Evolutionary conservation across 2,113 vertebrate genomes (phyloP), one percentile per base, ranked within the genome.

Genomic region (Melospiza georgiana): DNA sequence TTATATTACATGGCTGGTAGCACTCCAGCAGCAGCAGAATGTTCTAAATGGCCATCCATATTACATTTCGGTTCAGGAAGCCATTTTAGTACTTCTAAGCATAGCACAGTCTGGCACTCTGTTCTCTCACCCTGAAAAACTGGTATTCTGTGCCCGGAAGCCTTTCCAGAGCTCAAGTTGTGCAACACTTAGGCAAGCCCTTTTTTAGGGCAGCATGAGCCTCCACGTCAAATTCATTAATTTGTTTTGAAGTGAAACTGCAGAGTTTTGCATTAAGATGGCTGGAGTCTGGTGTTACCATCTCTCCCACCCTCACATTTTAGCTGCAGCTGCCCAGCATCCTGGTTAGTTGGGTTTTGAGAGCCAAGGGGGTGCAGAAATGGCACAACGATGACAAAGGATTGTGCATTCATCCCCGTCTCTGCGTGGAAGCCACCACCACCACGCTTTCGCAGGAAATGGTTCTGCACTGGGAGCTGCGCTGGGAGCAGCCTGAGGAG

Each of bases 51-150:
- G 52, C 21, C 57, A 72, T 73, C 89, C 79, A 69, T 88, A 44
- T 83, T 79, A 66, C 49, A 71, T 9, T 75, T 25, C 6, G 25
- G 59, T 41, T 65, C 28, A 61, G 93, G 93, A 95, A 90, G 93
- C 90, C 96, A 95, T 91, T 80, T 93, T 95, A 91, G 75, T 82
- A 25, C 83, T 94, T 66, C 76, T n/a, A 25, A 78, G 72, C 59
- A 66, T 59, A 61, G 79, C 33, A 10, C 6, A 21, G 20, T 54
- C 69, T 76, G 35, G 24, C 75, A 86, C 4, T 2, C 65, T 51
- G 35, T 43, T 62, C 51, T 31, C 3, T 79, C 51, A 27, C 59
- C 87, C 39, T 67, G 90, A 88, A 94, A 96, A 94, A 90, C 90
- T 12, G 51, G 75, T 88, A n/a, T 33, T 65, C 31, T 17, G 8